Base-by-base conservation (phyloP, 2,113 vertebrate species). In the Prietella phreatophila region DNA sequence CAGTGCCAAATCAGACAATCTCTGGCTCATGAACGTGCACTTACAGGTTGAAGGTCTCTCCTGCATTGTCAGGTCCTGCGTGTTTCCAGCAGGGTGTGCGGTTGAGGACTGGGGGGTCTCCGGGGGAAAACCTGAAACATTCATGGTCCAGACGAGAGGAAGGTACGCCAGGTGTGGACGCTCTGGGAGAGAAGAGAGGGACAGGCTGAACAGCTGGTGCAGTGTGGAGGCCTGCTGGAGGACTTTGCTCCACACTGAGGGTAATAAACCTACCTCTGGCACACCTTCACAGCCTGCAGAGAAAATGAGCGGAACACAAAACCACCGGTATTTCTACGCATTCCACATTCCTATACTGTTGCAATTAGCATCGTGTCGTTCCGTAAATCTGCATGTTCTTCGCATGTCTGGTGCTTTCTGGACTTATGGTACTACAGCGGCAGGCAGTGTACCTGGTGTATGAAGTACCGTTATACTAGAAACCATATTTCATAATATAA, bases 231-330 rank as follows among this genome's bases (percentile, higher is more conserved):
- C 92, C 92, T 85, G 83, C 89, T 20, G 78, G 27, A 89, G 94
- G 94, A 96, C 95, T 96, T 96, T 89, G 95, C 87, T 94, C 95
- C 84, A 75, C 79, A 73, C 88, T 71, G 91, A 87, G 90, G 58
- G 93, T 94, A 93, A 94, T 95, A 96, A 95, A 96, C 92, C 88
- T 90, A 58, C 92, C 91, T 92, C 92, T 93, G 95, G 93, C 95
- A 95, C 94, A 93, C 95, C 95, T 94, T 90, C 85, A 91, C 89
- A 87, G 88, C 73, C 87, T 89, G 89, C 90, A 80, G 15, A 82
- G 53, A 84, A 76, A 83, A 82, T 56, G 2, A 56, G 25, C 4
- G 30, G 42, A 30, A 85, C 65, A 71, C 42, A 71, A 30, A 53
- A 47, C 27, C 63, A 73, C 27, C 56, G 50, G n/a, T 19, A 30